Conservation (phyloP, 1,140 invertebrate species). For the Drosophila kikkawai region DNA sequence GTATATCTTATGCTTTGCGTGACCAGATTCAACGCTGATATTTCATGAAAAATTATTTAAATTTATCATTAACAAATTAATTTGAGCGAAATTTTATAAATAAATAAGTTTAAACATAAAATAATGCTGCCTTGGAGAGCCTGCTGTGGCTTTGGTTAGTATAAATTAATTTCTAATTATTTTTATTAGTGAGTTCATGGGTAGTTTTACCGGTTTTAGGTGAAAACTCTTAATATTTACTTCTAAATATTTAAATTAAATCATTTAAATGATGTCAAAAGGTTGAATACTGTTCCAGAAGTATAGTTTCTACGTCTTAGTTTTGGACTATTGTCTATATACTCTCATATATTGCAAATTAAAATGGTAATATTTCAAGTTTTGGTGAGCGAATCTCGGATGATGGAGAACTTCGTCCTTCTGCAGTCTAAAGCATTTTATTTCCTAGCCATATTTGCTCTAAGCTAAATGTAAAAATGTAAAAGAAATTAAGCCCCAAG, state of each 20-base stretch:
- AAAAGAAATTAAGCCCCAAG: conserved; percentile 81
- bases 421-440: background rate
- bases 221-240: background rate
- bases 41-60: conserved; percentile 57
- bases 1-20: conserved; percentile 11
- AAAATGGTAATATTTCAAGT: background rate
- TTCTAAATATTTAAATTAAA: no score
- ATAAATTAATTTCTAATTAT: no score
- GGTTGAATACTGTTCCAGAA: no score
- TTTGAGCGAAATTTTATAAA: background rate
- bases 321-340: background rate
- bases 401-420: background rate
- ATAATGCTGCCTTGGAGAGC: background rate
- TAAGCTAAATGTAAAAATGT: conserved; percentile 66
- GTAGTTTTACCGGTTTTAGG: no score
- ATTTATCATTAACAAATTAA: conserved; percentile 19
- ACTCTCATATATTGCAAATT: background rate
- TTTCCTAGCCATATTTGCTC: conserved; percentile 25
- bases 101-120: background rate
- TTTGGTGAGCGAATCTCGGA: background rate
- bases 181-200: background rate
- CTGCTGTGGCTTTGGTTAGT: background rate
- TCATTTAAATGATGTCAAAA: no score
- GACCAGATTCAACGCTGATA: conserved; percentile 49
- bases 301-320: no score